phyloP scores from a whole-genome alignment of 2,797 vertebrate species.

The Anguilla marmorata region DNA sequence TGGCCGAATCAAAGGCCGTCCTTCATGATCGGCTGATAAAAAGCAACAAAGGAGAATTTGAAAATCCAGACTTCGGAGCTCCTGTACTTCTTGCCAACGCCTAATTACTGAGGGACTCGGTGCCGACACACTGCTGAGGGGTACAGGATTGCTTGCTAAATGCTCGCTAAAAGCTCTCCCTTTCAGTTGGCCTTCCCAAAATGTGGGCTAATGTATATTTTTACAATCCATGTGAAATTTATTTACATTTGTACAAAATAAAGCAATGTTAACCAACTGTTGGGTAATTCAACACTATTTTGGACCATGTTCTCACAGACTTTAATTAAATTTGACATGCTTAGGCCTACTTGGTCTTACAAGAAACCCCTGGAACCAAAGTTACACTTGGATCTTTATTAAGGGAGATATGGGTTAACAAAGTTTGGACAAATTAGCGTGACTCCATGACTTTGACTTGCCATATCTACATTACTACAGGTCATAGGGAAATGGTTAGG shows the following conservation, averaged over 20 bases:
- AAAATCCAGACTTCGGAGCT: background rate
- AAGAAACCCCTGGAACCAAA: too few relatives aligned
- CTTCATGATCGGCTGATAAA: slow-evolving; percentile 38
- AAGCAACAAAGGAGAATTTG: slow-evolving; percentile 8
- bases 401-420: too few relatives aligned
- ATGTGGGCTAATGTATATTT: background rate
- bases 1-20: slow-evolving; percentile 6
- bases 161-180: too few relatives aligned
- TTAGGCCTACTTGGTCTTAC: too few relatives aligned
- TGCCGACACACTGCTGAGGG: background rate
- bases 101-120: background rate
- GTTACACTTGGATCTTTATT: too few relatives aligned
- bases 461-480: too few relatives aligned
- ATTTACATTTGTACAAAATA: background rate
- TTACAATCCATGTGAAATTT: background rate
- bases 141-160: background rate
- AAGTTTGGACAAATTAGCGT: too few relatives aligned
- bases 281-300: background rate
- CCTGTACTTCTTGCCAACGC: background rate
- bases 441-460: too few relatives aligned
- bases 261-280: background rate
- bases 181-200: background rate
- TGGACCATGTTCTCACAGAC: too few relatives aligned
- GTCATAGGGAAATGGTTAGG: too few relatives aligned
- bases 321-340: too few relatives aligned